phyloP scores from a whole-genome alignment of 2,888 invertebrate genomes.

The Malthinus flaveolus region DNA sequence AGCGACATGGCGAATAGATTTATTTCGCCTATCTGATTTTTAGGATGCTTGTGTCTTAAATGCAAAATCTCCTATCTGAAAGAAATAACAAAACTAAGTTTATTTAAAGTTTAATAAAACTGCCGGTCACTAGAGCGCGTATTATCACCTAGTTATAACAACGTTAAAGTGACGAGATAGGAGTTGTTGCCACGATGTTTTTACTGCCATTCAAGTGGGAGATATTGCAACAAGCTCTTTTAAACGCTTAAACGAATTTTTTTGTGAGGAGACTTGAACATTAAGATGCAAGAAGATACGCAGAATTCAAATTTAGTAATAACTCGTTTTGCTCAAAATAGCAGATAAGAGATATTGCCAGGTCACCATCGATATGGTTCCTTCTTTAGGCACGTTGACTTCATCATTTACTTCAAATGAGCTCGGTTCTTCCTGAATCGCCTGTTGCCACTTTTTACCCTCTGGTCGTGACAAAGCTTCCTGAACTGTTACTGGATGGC shows the following conservation, averaged over 20 bases:
- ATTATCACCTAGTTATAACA: neutral
- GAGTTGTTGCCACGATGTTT: constrained; percentile 2
- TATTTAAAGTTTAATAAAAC: neutral
- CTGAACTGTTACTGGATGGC: too few relatives aligned
- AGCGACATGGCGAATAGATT: too few relatives aligned
- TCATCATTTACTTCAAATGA: too few relatives aligned
- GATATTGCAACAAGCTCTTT: neutral
- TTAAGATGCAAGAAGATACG: too few relatives aligned
- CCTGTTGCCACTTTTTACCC: too few relatives aligned
- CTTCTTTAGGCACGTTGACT: too few relatives aligned
- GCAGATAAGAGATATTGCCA: constrained; percentile 4
- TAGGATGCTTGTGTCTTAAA: neutral
- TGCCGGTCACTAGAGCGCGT: too few relatives aligned
- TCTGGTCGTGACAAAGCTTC: too few relatives aligned
- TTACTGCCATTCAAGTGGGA: neutral
- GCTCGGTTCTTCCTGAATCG: too few relatives aligned
- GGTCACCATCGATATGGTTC: neutral
- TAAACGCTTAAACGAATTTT: neutral
- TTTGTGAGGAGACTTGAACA: too few relatives aligned
- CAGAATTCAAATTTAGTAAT: neutral
- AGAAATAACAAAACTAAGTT: neutral
- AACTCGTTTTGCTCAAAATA: constrained; percentile 1
- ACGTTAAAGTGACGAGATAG: constrained; percentile 1
- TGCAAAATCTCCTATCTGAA: constrained; percentile 3
- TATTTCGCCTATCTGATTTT: too few relatives aligned